Evolutionary conservation across 2,797 vertebrate species (phyloP).

Genomic region (Sphenopsis melanotis): DNA sequence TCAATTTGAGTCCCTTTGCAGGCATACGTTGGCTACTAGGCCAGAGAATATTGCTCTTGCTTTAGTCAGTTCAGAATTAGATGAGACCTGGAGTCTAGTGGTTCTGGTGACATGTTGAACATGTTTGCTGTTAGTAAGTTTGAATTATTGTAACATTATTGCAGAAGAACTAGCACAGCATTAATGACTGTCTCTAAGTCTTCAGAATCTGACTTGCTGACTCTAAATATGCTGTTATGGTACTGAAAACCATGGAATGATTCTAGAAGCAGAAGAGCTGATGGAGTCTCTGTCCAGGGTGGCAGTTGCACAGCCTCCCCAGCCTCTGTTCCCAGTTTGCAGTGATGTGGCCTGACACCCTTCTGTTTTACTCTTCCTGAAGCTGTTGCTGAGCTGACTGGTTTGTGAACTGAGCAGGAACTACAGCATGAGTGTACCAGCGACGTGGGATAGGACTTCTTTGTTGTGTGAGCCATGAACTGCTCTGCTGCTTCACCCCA

Average conservation of each 20-base stretch:
- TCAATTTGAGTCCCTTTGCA: background rate
- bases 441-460: fast-evolving
- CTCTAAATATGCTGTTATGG: background rate
- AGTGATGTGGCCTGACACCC: background rate
- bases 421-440: background rate
- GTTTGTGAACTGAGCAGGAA: background rate
- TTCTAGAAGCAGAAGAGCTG: background rate
- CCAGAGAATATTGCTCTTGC: background rate
- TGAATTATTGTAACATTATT: background rate
- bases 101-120: background rate
- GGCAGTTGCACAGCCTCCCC: background rate
- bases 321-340: background rate
- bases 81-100: background rate
- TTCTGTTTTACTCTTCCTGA: background rate
- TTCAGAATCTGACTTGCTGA: background rate
- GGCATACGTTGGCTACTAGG: background rate
- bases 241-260: background rate
- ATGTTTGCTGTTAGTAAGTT: background rate
- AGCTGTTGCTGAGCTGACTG: background rate
- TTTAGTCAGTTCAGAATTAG: background rate
- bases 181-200: background rate
- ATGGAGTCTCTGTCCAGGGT: background rate
- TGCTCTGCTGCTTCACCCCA: background rate
- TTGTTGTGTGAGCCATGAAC: background rate
- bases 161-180: background rate